Evolutionary conservation across 92 coral and sea anemone genomes (phyloP).

Genomic region (Siderastrea radians): DNA sequence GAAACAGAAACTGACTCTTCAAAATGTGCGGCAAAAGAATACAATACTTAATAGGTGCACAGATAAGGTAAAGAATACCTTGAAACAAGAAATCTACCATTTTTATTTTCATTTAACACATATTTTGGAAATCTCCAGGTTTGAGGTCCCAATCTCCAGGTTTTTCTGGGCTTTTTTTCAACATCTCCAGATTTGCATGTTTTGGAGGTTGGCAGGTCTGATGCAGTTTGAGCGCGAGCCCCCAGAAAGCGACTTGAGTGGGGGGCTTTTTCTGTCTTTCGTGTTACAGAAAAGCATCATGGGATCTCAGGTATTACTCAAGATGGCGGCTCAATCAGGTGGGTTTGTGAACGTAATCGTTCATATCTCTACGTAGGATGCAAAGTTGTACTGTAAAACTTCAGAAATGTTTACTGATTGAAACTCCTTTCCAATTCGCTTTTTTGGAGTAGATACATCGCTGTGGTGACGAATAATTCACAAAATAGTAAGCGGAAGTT

Average conservation of each 20-base stretch:
- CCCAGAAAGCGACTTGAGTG: neutral
- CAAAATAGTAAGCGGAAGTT: neutral
- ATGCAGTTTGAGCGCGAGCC: no score
- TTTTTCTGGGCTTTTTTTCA: no score
- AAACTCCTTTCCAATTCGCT: neutral
- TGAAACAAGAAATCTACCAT: no score
- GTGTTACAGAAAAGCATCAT: constrained; percentile 2
- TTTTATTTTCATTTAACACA: no score
- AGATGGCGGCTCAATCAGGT: constrained; percentile 49
- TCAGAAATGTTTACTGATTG: neutral
- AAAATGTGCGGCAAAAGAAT: no score
- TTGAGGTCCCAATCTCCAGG: no score
- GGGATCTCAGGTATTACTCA: constrained; percentile 19
- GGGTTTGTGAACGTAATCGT: neutral
- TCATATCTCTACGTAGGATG: neutral
- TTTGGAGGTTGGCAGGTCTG: no score
- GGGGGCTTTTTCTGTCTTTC: neutral
- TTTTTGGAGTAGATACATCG: neutral
- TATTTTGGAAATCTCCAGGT: no score
- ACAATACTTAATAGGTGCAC: no score
- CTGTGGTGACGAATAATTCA: neutral
- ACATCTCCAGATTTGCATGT: no score
- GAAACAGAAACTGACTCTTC: no score
- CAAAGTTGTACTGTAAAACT: neutral
- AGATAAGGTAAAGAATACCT: no score